Evolutionary conservation across 2,113 vertebrate species (phyloP).

Genomic region (Calonectris borealis): DNA sequence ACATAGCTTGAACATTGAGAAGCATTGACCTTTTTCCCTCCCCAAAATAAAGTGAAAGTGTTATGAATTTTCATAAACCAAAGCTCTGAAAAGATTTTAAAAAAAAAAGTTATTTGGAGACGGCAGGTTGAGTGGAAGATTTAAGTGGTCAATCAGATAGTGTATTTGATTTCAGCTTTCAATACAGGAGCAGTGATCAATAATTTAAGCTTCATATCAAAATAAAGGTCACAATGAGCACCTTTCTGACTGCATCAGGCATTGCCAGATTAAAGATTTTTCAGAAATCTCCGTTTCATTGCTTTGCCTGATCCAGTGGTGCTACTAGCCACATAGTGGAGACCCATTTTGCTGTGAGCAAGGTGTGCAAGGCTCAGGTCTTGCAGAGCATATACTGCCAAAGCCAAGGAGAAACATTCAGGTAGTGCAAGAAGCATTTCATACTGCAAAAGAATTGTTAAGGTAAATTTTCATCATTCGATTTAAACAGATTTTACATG

Average conservation of each 20-base stretch:
- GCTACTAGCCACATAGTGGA: neutral
- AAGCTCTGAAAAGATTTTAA: neutral
- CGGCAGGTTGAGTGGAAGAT: neutral
- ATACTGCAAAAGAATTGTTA: neutral
- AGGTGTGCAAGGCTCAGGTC: neutral
- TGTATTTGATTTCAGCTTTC: neutral
- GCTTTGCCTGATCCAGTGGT: neutral
- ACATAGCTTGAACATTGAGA: neutral
- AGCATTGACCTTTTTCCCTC: neutral
- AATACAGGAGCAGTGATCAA: neutral
- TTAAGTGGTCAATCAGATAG: neutral
- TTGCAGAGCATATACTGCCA: neutral
- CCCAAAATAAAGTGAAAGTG: neutral
- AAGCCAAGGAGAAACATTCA: neutral
- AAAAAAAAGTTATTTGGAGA: neutral
- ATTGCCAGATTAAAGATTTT: neutral
- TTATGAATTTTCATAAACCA: neutral
- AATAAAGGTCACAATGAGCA: neutral
- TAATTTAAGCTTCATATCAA: neutral
- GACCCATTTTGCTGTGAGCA: neutral
- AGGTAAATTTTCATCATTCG: neutral
- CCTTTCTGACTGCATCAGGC: neutral
- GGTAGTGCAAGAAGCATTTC: neutral
- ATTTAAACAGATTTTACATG: neutral
- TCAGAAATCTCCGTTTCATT: neutral